Evolutionary conservation across 1,140 invertebrate species (phyloP).

Genomic region (Brachionus rubens): DNA sequence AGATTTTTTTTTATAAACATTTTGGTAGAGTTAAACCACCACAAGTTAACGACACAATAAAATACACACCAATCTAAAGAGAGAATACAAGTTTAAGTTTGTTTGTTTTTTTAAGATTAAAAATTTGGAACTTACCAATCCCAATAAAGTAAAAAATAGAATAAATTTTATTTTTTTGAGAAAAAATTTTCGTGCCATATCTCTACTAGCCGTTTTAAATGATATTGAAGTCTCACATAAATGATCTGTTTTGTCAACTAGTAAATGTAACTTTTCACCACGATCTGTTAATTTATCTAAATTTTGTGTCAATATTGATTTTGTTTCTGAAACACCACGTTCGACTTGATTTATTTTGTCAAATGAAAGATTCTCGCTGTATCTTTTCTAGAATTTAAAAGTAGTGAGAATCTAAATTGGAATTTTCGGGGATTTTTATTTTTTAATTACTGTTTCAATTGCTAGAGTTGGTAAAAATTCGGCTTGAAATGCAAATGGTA

Average conservation of each 20-base stretch:
- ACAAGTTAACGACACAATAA: too few species aligned
- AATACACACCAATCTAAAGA: not conserved
- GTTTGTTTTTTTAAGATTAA: not conserved
- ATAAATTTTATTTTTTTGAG: slow-evolving; percentile 26
- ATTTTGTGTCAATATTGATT: slow-evolving; percentile 32
- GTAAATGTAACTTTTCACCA: slow-evolving; percentile 19
- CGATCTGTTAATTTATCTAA: slow-evolving; percentile 38
- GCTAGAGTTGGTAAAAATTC: slow-evolving; percentile 36
- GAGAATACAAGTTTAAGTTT: not conserved
- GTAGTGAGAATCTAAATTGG: too few species aligned
- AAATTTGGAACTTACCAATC: not conserved
- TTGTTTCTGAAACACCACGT: slow-evolving; percentile 14
- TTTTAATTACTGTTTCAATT: not conserved
- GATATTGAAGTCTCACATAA: slow-evolving; percentile 22
- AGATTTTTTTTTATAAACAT: too few species aligned
- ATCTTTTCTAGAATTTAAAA: slow-evolving; percentile 3
- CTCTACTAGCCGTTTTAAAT: not conserved
- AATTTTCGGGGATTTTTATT: not conserved
- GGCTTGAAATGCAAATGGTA: slow-evolving; percentile 34
- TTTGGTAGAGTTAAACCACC: too few species aligned
- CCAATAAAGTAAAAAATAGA: not conserved
- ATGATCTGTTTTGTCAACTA: slow-evolving; percentile 36
- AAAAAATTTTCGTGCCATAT: slow-evolving; percentile 1
- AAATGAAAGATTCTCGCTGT: slow-evolving; percentile 19
- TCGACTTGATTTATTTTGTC: slow-evolving; percentile 28